Conservation (phyloP, 1,140 invertebrate species). For the Protaetia brevitarsis region DNA sequence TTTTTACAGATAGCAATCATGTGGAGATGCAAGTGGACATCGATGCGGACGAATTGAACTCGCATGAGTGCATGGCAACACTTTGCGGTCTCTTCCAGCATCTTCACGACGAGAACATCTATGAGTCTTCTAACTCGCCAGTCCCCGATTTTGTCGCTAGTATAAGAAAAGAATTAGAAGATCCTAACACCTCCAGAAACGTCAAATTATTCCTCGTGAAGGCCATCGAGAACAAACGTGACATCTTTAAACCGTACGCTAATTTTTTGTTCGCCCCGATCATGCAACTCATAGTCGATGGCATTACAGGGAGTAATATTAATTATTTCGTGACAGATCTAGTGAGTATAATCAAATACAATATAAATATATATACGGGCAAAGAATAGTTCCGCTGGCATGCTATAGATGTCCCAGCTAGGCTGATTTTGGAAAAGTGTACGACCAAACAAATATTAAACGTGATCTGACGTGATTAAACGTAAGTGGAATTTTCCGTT, state of each 20-base stretch:
- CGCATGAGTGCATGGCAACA: conserved; percentile 67
- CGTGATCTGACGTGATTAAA: too few relatives aligned
- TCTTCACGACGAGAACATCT: conserved; percentile 47
- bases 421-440: too few relatives aligned
- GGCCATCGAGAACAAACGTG: conserved; percentile 58
- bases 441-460: too few relatives aligned
- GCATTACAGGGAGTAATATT: conserved; percentile 42
- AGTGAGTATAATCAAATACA: too few relatives aligned
- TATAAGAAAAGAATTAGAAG: conserved; percentile 52
- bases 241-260: conserved; percentile 60
- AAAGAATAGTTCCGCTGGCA: too few relatives aligned
- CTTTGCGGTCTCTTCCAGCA: conserved; percentile 51
- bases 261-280: conserved; percentile 54
- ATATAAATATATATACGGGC: too few relatives aligned
- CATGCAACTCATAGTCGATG: conserved; percentile 51
- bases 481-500: too few relatives aligned
- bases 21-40: conserved; percentile 48
- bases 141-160: conserved; percentile 55
- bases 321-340: conserved; percentile 46
- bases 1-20: conserved; percentile 22
- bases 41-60: conserved; percentile 60
- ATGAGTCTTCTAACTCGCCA: conserved; percentile 26
- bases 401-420: too few relatives aligned
- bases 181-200: conserved; percentile 50
- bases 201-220: conserved; percentile 60